A percentile compares a stretch with the other conserved stretches of the same genome.
Evolutionary conservation across 1,140 invertebrate genomes (phyloP).

Genomic region (Plectrocnemia conspersa): DNA sequence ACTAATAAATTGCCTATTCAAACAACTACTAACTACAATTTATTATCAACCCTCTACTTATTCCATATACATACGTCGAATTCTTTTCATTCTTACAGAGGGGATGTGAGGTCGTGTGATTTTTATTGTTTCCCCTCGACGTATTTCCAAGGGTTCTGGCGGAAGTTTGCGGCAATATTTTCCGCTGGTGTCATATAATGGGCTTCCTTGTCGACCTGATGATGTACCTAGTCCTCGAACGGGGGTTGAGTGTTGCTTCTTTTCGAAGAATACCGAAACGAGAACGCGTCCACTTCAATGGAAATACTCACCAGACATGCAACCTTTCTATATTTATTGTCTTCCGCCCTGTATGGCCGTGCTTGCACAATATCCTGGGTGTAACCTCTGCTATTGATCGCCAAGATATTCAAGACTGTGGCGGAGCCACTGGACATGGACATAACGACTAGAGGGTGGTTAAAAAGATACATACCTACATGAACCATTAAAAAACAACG

Average conservation of each 20-base stretch:
- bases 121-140: slow-evolving; percentile 20
- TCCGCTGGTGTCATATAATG: slow-evolving; percentile 22
- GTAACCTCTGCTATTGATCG: slow-evolving; percentile 24
- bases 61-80: no score
- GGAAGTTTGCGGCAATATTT: slow-evolving; percentile 18
- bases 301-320: slow-evolving; percentile 21
- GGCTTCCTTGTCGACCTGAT: slow-evolving; percentile 15
- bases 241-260: background rate
- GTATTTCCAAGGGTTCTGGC: slow-evolving; percentile 3
- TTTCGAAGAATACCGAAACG: slow-evolving; percentile 20
- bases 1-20: no score
- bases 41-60: no score
- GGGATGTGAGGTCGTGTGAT: slow-evolving; percentile 9
- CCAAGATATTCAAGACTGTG: slow-evolving; percentile 13
- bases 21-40: no score
- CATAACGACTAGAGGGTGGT: no score
- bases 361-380: slow-evolving; percentile 20
- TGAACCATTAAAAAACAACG: no score
- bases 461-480: no score
- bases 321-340: slow-evolving; percentile 26
- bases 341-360: slow-evolving; percentile 13
- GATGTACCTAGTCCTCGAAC: background rate
- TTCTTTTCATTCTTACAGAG: no score
- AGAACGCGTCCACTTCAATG: slow-evolving; percentile 15
- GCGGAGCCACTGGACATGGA: no score